These are phyloP conservation scores for Semotilus atromaculatus DNA, from an alignment of 2,797 vertebrate species.

Conservation along the genomic window DNA sequence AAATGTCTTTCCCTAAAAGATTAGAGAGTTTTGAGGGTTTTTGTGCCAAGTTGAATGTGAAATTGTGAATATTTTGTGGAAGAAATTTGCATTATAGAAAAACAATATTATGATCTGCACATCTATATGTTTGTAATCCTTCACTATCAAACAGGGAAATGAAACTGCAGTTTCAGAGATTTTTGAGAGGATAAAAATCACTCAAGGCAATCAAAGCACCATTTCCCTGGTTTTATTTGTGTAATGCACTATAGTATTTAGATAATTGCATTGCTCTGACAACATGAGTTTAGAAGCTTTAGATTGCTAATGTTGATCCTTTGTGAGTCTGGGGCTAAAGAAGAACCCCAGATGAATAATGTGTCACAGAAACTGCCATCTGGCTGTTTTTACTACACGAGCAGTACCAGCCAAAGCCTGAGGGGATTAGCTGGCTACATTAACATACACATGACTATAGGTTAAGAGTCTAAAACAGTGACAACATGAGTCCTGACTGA, in stretches of 20 bases:
- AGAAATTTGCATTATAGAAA: constrained; percentile 11
- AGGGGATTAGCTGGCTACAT: background rate
- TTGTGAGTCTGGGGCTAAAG: constrained; percentile 1
- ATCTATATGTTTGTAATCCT: constrained; percentile 6
- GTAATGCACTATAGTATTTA: background rate
- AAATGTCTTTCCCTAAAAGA: constrained; percentile 26
- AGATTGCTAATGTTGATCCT: constrained; percentile 3
- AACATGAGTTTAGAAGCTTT: background rate
- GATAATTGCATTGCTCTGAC: constrained; percentile 18
- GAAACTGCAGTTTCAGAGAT: constrained; percentile 17
- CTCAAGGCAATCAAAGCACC: constrained; percentile 10
- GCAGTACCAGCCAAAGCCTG: background rate
- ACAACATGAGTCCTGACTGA: constrained; percentile 16
- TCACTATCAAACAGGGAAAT: background rate
- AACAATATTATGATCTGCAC: background rate
- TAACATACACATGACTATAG: background rate
- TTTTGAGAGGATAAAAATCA: constrained; percentile 31
- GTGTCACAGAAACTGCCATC: constrained; percentile 5
- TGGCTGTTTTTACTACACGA: background rate
- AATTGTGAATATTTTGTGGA: background rate
- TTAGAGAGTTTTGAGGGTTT: constrained; percentile 3
- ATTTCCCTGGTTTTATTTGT: constrained; percentile 16
- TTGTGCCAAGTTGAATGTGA: constrained; percentile 9
- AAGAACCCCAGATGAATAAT: constrained; percentile 10
- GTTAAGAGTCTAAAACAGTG: background rate